phyloP scores from a whole-genome alignment of 2,797 vertebrate species.

The Tokudaia muenninki region DNA sequence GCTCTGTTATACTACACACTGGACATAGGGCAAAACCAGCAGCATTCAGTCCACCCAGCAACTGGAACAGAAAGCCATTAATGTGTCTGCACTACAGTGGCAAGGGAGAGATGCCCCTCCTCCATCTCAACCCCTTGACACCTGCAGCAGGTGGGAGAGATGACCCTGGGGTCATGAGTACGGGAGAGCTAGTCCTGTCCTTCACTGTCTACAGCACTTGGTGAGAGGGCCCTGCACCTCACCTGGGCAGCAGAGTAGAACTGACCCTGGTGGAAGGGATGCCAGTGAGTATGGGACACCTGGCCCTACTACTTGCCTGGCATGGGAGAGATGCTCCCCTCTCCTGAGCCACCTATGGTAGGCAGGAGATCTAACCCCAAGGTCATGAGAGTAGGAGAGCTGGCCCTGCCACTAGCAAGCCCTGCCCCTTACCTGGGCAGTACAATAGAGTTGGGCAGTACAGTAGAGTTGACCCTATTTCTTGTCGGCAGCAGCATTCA shows the following conservation, averaged over 20 bases:
- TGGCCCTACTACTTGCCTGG: not conserved
- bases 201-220: not conserved
- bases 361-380: no score
- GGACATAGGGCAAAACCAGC: not conserved
- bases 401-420: not conserved
- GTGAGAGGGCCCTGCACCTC: not conserved
- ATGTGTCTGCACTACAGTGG: not conserved
- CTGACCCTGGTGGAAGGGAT: not conserved
- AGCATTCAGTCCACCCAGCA: not conserved
- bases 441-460: not conserved
- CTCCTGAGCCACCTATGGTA: no score
- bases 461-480: not conserved
- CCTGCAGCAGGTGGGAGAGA: not conserved
- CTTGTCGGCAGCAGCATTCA: not conserved
- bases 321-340: no score
- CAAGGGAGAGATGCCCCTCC: not conserved
- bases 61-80: not conserved
- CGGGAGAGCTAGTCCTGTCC: not conserved
- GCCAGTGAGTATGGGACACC: not conserved
- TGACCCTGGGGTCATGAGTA: not conserved
- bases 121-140: not conserved
- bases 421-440: not conserved
- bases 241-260: not conserved
- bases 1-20: not conserved
- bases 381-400: no score